Percentiles rank a stretch among this genome's conserved stretches.
These are phyloP conservation scores for Morinoia aosen DNA, from an alignment of 2,888 invertebrate genomes.

Conservation along the genomic window DNA sequence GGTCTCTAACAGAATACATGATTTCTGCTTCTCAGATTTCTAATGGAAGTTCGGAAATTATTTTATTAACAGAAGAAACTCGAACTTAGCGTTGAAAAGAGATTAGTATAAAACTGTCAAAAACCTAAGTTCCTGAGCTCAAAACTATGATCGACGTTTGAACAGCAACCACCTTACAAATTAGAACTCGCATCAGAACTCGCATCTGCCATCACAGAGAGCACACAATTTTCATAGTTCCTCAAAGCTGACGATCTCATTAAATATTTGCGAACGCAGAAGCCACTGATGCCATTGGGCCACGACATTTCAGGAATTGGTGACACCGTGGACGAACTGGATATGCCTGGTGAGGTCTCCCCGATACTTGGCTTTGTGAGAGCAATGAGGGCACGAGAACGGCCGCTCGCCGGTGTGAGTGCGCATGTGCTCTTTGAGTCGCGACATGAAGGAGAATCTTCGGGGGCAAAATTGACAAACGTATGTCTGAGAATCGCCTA, in stretches of 20 bases:
- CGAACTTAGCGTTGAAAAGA: too few species aligned
- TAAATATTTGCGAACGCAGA: not conserved
- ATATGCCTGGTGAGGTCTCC: conserved; percentile 66
- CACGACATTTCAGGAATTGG: not conserved
- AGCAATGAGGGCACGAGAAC: conserved; percentile 56
- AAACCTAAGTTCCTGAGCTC: not conserved
- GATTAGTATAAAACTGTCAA: not conserved
- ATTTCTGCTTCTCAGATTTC: not conserved
- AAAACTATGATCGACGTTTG: not conserved
- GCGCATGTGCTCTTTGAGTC: conserved; percentile 55
- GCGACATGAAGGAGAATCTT: conserved; percentile 53
- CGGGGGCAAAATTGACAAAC: conserved; percentile 55
- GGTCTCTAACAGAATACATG: not conserved
- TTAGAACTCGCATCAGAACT: not conserved
- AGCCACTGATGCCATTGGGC: not conserved
- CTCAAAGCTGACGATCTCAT: not conserved
- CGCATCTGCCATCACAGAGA: not conserved
- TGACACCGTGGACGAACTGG: conserved; percentile 59
- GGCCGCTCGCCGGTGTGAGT: conserved; percentile 58
- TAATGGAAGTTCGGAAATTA: not conserved
- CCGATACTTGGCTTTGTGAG: conserved; percentile 64
- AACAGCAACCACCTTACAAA: too few species aligned
- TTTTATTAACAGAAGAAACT: not conserved
- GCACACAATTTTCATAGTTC: not conserved
- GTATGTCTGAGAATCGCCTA: not conserved